Base-by-base conservation (phyloP, 2,888 invertebrate species). In the Zygaena filipendulae region DNA sequence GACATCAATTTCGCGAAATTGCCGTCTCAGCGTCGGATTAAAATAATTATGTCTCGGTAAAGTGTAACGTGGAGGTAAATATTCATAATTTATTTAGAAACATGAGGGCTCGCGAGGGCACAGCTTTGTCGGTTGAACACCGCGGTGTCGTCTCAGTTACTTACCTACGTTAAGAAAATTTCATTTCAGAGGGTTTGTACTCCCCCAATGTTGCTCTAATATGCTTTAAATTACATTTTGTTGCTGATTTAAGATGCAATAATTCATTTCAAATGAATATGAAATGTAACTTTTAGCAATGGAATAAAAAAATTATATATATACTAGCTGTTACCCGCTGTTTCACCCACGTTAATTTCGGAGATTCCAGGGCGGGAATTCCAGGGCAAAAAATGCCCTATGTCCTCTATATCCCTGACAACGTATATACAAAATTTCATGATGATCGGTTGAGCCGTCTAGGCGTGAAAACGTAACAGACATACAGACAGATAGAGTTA, bases 1-100 rank as follows among this genome's bases (percentile, higher is more conserved):
- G 50, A 59, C 63, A 67, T 69, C 59, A 62, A 62, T 70, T 71
- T 47, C 45, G 43, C 45, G 42, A 64, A 68, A 70, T 63, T 58
- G 52, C 61, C 56, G 49, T 64, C 64, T 59, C 51, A 45, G 55
- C 59, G 59, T 59, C 52, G 61, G 63, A 71, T 71, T 71, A 69
- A 69, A 72, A 67, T 72, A 70, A 71, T 69, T 61, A 63, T 56
- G 60, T 59, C 63, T 49, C 57, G 60, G 68, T 67, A 69, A 67
- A 67, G 56, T 60, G 56, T 67, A 57, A 60, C 58, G 57, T 64
- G 58, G 58, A 58, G 58, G 66, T 70, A 68, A 69, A 74, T 70
- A 70, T 71, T 70, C 66, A 71, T 69, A 64, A 72, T 70, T 70
- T 70, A 70, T 69, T 69, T 59, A 61, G 62, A 66, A 67, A 61